Conservation (phyloP, 2,113 vertebrate species). For the Zosterops borbonicus region DNA sequence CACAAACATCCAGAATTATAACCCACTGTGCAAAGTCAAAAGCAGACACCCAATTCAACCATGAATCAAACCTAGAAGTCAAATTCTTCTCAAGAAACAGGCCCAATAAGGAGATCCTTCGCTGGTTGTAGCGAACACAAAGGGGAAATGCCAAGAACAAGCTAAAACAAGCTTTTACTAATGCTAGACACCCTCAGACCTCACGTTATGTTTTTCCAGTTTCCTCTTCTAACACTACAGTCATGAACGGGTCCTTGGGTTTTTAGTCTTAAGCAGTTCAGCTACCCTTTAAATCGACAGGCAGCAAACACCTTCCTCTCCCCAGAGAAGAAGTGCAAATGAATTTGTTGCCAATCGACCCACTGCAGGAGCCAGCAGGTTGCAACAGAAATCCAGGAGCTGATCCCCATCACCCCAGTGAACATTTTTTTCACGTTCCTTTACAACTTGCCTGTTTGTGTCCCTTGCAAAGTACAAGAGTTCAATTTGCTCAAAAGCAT, state of each 20-base stretch:
- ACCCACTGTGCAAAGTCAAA: background rate
- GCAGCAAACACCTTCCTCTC: background rate
- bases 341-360: background rate
- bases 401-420: background rate
- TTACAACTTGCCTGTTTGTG: background rate
- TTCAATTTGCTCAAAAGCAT: background rate
- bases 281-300: background rate
- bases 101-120: background rate
- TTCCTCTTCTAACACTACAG: background rate
- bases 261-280: background rate
- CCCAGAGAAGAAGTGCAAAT: fast-evolving
- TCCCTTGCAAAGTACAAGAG: background rate
- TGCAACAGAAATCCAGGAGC: background rate
- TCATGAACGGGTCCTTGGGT: background rate
- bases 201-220: fast-evolving
- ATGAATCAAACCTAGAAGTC: background rate
- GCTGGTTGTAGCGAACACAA: background rate
- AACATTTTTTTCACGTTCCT: background rate
- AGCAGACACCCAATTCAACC: background rate
- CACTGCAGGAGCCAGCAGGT: background rate
- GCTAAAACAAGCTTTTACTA: background rate
- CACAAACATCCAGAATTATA: background rate
- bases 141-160: background rate
- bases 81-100: background rate
- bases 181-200: background rate